These are phyloP conservation scores for Trochalopteron elliotii DNA, from an alignment of 2,113 vertebrate genomes.

Conservation along the genomic window DNA sequence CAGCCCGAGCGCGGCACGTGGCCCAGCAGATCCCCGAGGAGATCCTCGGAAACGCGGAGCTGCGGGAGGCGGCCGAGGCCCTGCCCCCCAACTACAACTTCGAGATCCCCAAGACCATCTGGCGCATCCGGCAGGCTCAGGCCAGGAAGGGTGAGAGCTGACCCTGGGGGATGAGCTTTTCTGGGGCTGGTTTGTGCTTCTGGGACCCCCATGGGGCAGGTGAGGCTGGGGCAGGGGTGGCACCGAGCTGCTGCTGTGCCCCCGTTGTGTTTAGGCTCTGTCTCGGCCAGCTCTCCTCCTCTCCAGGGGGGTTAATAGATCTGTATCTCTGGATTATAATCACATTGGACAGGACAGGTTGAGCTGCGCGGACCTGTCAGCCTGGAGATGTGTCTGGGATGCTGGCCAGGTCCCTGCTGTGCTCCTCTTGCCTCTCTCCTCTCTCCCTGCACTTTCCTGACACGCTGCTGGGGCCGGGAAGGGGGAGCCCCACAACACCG, in stretches of 20 bases:
- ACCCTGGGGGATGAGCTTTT: background rate
- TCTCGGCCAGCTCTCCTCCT: background rate
- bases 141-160: constrained; percentile 83
- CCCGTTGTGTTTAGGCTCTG: background rate
- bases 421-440: background rate
- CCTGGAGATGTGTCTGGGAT: constrained; percentile 38
- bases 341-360: constrained; percentile 41
- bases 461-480: background rate
- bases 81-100: constrained; percentile 97
- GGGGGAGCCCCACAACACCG: background rate
- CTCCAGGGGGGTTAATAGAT: constrained; percentile 6
- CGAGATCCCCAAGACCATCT: constrained; percentile 95
- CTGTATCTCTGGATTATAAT: constrained; percentile 52
- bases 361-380: constrained; percentile 10
- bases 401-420: constrained; percentile 33
- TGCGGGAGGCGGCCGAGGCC: constrained; percentile 78
- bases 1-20: constrained; percentile 69
- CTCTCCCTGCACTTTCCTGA: background rate
- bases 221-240: background rate
- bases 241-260: background rate
- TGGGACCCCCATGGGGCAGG: accelerated
- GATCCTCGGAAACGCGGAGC: constrained; percentile 81
- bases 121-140: constrained; percentile 87
- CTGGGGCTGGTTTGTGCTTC: background rate
- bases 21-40: constrained; percentile 92